These are phyloP conservation scores for Oreochromis aureus DNA, from an alignment of 2,113 vertebrate species.

Conservation along the genomic window DNA sequence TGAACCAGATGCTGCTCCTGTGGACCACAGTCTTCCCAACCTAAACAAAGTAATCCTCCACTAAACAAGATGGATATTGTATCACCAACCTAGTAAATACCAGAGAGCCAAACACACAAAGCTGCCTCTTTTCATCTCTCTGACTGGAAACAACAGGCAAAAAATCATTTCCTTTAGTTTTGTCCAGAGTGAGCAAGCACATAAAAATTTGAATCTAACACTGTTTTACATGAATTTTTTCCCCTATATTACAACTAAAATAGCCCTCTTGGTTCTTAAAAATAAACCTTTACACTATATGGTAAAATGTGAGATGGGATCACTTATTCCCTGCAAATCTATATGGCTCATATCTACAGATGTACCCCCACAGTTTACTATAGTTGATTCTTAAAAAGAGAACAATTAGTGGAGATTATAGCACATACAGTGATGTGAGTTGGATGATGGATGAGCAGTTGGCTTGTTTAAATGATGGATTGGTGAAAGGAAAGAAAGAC, in stretches of 20 bases:
- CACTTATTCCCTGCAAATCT: not conserved
- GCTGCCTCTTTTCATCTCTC: not conserved
- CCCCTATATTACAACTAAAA: not conserved
- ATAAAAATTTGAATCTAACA: not conserved
- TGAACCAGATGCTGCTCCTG: conserved; percentile 70
- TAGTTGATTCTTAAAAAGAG: not conserved
- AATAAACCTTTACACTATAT: not conserved
- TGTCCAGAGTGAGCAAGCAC: not conserved
- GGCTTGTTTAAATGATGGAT: not conserved
- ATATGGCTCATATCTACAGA: not conserved
- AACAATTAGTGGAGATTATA: not conserved
- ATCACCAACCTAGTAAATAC: conserved; percentile 55
- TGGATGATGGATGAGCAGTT: not conserved
- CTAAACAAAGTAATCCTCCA: conserved; percentile 72
- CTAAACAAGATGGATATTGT: conserved; percentile 74
- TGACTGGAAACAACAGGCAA: not conserved
- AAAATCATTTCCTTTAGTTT: conserved; percentile 1
- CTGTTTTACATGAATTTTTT: not conserved
- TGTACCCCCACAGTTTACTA: not conserved
- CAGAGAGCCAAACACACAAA: conserved; percentile 23
- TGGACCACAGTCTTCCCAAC: conserved; percentile 58
- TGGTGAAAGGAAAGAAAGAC: not conserved
- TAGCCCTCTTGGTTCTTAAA: not conserved
- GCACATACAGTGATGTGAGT: not conserved
- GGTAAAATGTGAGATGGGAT: conserved; percentile 25